A percentile compares a stretch with the other conserved stretches of the same genome.
Conservation (phyloP, 2,797 vertebrate species). For the Poecilia velifera region DNA sequence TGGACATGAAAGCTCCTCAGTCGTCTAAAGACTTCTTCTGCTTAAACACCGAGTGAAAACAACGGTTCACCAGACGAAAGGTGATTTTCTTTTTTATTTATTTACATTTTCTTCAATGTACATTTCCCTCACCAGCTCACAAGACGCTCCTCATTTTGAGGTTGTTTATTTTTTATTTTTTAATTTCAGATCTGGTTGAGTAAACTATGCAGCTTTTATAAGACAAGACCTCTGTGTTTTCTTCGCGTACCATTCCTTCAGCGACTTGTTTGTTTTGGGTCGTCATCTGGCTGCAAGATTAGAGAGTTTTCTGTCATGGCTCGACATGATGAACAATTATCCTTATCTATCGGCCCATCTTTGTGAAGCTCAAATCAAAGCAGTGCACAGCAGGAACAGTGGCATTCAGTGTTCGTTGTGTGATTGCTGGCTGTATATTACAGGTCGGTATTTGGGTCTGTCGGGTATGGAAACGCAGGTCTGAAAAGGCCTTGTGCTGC, state of each 20-base stretch:
- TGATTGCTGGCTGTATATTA: constrained; percentile 22
- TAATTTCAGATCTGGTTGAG: neutral
- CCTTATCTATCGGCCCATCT: constrained; percentile 8
- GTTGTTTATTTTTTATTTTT: neutral
- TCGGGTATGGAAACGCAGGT: constrained; percentile 44
- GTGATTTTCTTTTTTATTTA: neutral
- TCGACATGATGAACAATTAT: neutral
- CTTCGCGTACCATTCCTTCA: neutral
- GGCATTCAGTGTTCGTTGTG: constrained; percentile 30
- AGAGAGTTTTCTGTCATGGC: neutral
- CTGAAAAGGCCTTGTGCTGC: constrained; percentile 41
- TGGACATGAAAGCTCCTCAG: constrained; percentile 3
- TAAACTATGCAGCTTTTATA: neutral
- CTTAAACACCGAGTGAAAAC: constrained; percentile 6
- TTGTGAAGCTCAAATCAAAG: constrained; percentile 25
- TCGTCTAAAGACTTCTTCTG: neutral
- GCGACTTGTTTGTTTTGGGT: constrained; percentile 12
- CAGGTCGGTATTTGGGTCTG: constrained; percentile 34
- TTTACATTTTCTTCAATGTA: neutral
- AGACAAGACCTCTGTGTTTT: neutral
- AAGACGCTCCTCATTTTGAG: neutral
- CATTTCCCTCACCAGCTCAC: neutral
- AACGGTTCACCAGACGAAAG: neutral
- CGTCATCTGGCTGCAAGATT: neutral
- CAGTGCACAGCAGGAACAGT: constrained; percentile 3